Conservation (phyloP, 2,113 vertebrate species). For the Climacteris rufus region DNA sequence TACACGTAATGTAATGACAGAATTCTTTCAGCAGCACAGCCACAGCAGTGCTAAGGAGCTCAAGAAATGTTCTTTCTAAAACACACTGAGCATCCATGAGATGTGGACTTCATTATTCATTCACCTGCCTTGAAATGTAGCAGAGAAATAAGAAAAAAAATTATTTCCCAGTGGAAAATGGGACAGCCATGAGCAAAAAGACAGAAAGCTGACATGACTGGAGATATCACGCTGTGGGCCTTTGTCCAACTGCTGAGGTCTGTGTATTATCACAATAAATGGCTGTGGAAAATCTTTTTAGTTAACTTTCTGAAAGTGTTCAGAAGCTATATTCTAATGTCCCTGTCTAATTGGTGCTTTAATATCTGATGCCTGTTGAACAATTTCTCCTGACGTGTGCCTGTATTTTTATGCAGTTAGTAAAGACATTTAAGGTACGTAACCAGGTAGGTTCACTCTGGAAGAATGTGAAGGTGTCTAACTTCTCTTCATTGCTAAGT, state of each 20-base stretch:
- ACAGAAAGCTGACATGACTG: not conserved
- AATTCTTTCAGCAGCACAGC: not conserved
- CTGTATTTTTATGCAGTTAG: not conserved
- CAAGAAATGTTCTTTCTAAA: not conserved
- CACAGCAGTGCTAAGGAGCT: not conserved
- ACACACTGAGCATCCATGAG: not conserved
- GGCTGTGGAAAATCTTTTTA: not conserved
- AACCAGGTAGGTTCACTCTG: not conserved
- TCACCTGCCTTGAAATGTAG: not conserved
- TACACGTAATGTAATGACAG: not conserved
- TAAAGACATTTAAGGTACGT: not conserved
- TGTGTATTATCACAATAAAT: not conserved
- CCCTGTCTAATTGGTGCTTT: not conserved
- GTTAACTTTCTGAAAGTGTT: not conserved
- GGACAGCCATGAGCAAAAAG: not conserved
- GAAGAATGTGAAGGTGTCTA: not conserved
- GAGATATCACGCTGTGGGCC: not conserved
- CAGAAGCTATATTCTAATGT: not conserved
- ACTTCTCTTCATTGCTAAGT: not conserved
- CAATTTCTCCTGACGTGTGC: not conserved
- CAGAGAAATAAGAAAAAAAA: not conserved
- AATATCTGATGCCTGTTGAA: not conserved
- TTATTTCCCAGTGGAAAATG: not conserved
- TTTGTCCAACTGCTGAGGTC: not conserved
- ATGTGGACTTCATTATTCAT: not conserved